Base-by-base conservation (phyloP, 2,888 invertebrate species). In the Griposia aprilina region DNA sequence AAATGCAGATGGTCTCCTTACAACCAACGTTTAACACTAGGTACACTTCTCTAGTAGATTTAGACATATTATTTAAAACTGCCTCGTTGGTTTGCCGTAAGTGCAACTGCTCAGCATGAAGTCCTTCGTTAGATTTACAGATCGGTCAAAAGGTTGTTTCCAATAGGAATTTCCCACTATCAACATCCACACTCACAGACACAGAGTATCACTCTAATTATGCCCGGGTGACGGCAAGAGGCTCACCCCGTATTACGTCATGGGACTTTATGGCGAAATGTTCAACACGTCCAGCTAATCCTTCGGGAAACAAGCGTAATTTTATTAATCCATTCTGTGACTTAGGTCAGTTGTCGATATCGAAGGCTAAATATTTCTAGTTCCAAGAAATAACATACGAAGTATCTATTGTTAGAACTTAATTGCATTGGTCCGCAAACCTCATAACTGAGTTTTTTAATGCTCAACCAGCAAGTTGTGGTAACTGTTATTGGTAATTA, bases 401-500 rank as follows among this genome's bases (percentile, higher is more conserved):
- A 76, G 63, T 65, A 30, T 65, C 74, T 71, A 80, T 87, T 82
- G 87, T 87, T 73, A 52, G 55, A 45, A 69, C 20, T 63, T 80
- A 69, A 86, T 78, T 77, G 75, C 84, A 71, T 62, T 74, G 73
- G 67, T 74, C 71, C 52, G 77, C 65, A 84, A 83, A 83, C 62
- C 66, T 81, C 70, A 76, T 78, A 71, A 69, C 75, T 62, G n/a
- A 17, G 36, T 36, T 83, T 85, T 82, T 80, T 75, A 78, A 68
- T 65, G 50, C 72, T 48, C 17, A 52, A 45, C 59, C 67, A 71
- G 68, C 78, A 72, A 81, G 84, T 81, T 85, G 78, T 65, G 80
- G 82, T 82, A 76, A 82, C 78, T 78, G n/a, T 79, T 83, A 86
- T 86, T 78, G 74, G 48, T 75, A 86, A 84, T 81, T 85, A 83